Percentiles rank a stretch among this genome's conserved stretches.
Evolutionary conservation across 2,113 vertebrate species (phyloP).

Genomic region (Erinaceus europaeus): DNA sequence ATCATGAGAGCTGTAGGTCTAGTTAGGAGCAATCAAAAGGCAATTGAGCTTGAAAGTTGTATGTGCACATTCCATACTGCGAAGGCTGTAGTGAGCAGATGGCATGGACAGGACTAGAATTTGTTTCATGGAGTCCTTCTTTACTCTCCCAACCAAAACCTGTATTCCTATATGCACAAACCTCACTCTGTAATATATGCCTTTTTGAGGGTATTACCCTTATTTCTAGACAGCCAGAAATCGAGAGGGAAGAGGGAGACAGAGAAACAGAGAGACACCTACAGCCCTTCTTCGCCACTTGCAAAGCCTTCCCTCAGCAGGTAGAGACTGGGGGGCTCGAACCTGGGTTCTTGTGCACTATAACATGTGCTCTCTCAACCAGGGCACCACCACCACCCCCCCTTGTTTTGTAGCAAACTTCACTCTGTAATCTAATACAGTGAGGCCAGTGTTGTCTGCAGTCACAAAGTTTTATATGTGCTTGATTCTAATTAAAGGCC

Average conservation of each 20-base stretch:
- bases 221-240: no score
- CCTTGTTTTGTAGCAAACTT: neutral
- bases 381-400: no score
- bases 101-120: neutral
- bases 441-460: conserved; percentile 37
- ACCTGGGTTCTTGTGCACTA: no score
- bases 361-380: no score
- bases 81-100: neutral
- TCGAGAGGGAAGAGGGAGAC: no score
- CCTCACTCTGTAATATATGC: no score
- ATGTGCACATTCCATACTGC: neutral
- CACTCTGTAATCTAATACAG: conserved; percentile 14
- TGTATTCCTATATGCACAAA: neutral
- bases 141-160: neutral
- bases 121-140: neutral
- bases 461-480: conserved; percentile 26
- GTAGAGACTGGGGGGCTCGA: no score
- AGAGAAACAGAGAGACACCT: no score
- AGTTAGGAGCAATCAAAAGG: conserved; percentile 8
- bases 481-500: conserved; percentile 58
- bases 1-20: conserved; percentile 21
- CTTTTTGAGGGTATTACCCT: no score
- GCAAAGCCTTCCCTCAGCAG: no score
- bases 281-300: no score
- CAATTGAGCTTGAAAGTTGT: neutral